A percentile compares a stretch with the other conserved stretches of the same genome.
Evolutionary conservation across 1,140 invertebrate genomes (phyloP).

Genomic region (Heliconius hewitsoni): DNA sequence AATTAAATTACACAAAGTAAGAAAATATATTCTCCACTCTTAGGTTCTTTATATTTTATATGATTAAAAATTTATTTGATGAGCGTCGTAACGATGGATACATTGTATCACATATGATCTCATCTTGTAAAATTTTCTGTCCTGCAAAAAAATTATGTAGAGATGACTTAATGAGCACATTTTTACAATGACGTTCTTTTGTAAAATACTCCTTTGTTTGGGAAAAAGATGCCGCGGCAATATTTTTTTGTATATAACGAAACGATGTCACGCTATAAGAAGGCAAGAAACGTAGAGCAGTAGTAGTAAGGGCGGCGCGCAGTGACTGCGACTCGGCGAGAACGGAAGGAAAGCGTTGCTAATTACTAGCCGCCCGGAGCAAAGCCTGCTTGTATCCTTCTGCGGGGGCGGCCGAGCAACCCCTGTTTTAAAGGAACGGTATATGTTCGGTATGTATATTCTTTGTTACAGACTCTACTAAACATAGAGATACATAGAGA

Average conservation of each 20-base stretch:
- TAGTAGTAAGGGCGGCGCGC: conserved; percentile 39
- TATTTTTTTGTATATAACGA: conserved; percentile 35
- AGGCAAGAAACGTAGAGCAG: conserved; percentile 36
- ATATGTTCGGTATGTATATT: conserved; percentile 37
- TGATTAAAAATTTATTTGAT: conserved; percentile 28
- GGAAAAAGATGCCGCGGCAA: conserved; percentile 20
- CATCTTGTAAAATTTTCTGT: conserved; percentile 24
- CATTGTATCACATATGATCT: conserved; percentile 18
- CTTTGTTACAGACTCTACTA: conserved; percentile 26
- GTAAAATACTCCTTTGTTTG: conserved; percentile 30
- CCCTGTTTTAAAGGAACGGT: conserved; percentile 35
- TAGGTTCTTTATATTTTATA: neutral
- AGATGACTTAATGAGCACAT: conserved; percentile 32
- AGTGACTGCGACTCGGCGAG: conserved; percentile 45
- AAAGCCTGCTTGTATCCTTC: conserved; percentile 45
- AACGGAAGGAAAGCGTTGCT: conserved; percentile 72
- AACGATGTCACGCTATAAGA: conserved; percentile 38
- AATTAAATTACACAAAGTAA: conserved; percentile 26
- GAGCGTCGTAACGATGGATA: neutral
- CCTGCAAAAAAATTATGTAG: conserved; percentile 22
- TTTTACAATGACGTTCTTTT: conserved; percentile 30
- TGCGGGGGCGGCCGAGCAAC: conserved; percentile 34
- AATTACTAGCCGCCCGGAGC: conserved; percentile 67
- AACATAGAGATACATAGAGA: conserved; percentile 4
- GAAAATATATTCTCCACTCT: neutral